Base-by-base conservation (phyloP, 1,140 invertebrate genomes). In the Oryzaephilus surinamensis region DNA sequence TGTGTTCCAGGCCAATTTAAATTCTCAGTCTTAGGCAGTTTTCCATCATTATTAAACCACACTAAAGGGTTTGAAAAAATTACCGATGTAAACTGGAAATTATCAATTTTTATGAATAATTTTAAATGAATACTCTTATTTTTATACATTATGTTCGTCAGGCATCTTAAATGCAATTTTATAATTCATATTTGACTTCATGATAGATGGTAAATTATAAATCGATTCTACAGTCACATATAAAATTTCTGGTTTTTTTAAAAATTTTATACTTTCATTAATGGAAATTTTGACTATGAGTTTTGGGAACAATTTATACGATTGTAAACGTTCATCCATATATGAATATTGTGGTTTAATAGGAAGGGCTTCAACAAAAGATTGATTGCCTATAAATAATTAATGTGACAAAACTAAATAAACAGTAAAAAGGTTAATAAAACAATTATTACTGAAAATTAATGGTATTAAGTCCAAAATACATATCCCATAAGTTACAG, bases 211-310 rank as follows among this genome's bases (percentile, higher is more conserved):
- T 10, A 50, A 21, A 37, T 54, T 54, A 27, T 42, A 57, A 40
- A 55, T 50, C 1, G 51, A 50, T 38, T 57, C 51, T 1, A 52
- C 26, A 5, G 55, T 55, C 26, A 55, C 41, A 28, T 50, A 45
- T 6, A 55, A 16, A 33, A 55, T 38, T 13, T 38, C 41, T 3
- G 41, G 33, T 30, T 41, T 21, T 3, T 30, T 24, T 16, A 33
- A 2, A 4, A 42, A 31, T 28, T 30, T 24, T 6, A 34, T 17
- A 6, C 41, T 34, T 23, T 46, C 41, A 23, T 50, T 50, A 13
- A 55, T 44, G 2, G 36, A 34, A 13, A 55, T 43, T 15, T 41
- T 48, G 4, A 55, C 35, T 7, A 21, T 11, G n/a, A 55, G 20
- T 40, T 46, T 38, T 4, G 51, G 52, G 19, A 44, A 33, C n/a